A percentile compares a stretch with the other conserved stretches of the same genome.
These are phyloP conservation scores for Hyppa rectilinea DNA, from an alignment of 2,888 invertebrate species.

Conservation along the genomic window DNA sequence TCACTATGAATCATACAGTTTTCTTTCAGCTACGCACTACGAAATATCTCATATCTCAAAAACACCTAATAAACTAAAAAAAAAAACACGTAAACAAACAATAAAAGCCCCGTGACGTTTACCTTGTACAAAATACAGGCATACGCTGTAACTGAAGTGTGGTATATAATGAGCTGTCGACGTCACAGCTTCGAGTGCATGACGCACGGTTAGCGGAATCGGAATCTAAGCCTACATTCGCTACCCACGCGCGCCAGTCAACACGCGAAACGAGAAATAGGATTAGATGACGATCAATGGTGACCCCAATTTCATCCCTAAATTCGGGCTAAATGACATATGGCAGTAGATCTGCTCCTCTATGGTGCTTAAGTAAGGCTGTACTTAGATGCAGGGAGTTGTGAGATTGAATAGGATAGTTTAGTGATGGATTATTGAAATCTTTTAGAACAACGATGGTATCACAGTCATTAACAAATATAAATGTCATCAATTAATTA, in stretches of 20 bases:
- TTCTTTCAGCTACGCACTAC: not conserved
- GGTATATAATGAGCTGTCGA: constrained; percentile 66
- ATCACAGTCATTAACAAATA: not conserved
- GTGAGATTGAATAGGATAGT: not conserved
- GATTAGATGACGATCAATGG: constrained; percentile 73
- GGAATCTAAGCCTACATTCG: constrained; percentile 76
- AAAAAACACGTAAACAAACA: constrained; percentile 14
- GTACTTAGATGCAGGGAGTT: not conserved
- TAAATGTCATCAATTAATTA: not conserved
- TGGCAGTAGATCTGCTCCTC: constrained; percentile 21
- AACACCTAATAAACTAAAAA: not conserved
- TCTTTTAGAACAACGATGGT: no score
- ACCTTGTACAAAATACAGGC: constrained; percentile 48
- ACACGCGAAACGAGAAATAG: constrained; percentile 72
- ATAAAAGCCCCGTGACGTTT: constrained; percentile 41
- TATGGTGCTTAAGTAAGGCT: not conserved
- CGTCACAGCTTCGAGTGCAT: constrained; percentile 76
- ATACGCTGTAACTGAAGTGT: constrained; percentile 60
- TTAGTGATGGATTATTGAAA: no score
- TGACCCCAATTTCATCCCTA: constrained; percentile 52
- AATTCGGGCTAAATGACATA: constrained; percentile 35
- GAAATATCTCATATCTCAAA: constrained; percentile 13
- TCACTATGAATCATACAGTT: constrained; percentile 6
- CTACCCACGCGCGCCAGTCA: constrained; percentile 75
- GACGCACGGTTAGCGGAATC: constrained; percentile 80